Percentiles rank a stretch among this genome's conserved stretches.
Conservation (phyloP, 2,888 invertebrate species). For the Dryobotodes eremita region DNA sequence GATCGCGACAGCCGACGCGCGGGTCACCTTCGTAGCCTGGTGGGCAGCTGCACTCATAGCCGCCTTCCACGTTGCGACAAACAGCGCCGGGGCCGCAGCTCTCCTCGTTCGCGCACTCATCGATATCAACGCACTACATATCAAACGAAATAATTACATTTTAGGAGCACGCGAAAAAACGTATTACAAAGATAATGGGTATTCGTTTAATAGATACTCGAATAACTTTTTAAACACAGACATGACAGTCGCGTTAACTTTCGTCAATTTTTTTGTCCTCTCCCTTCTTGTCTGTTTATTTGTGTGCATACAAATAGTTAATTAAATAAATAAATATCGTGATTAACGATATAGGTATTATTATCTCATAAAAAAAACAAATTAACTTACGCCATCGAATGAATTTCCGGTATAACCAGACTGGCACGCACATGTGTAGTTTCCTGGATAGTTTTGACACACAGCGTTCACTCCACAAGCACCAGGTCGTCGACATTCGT, state of each 20-base stretch:
- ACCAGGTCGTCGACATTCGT: conserved; percentile 96
- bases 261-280: too few species aligned
- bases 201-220: not conserved
- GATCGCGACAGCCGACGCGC: conserved; percentile 93
- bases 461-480: conserved; percentile 95
- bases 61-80: conserved; percentile 95
- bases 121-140: conserved; percentile 94
- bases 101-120: conserved; percentile 94
- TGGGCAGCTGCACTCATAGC: conserved; percentile 96
- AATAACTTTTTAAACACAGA: not conserved
- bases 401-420: conserved; percentile 96
- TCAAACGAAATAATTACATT: conserved; percentile 29
- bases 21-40: conserved; percentile 96
- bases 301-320: too few species aligned
- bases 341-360: not conserved
- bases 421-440: conserved; percentile 96
- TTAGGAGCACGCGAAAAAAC: not conserved
- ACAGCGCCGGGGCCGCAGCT: conserved; percentile 95
- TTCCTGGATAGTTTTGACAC: conserved; percentile 96
- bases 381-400: conserved; percentile 85
- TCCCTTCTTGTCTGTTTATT: too few species aligned
- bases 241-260: not conserved
- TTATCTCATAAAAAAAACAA: not conserved
- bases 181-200: not conserved
- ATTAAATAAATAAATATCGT: not conserved